Conservation (phyloP, 1,140 invertebrate genomes). For the Anoplolepis gracilipes region DNA sequence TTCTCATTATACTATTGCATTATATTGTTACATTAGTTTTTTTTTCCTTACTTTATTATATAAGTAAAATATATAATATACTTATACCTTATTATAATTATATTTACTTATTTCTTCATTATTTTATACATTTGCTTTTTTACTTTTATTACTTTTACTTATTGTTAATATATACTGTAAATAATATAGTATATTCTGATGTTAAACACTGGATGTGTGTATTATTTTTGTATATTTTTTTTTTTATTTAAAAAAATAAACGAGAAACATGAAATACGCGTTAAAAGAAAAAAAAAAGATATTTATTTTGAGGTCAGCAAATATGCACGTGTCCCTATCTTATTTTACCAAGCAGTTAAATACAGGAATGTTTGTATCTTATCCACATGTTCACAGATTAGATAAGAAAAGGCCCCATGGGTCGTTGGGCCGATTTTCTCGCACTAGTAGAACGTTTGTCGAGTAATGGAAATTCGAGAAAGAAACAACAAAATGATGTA, state of each 20-base stretch:
- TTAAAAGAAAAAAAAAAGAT: background rate
- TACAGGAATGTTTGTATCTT: constrained; percentile 37
- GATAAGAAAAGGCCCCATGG: constrained; percentile 42
- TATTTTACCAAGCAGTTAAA: constrained; percentile 13
- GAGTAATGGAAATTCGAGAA: background rate
- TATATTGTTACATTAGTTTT: background rate
- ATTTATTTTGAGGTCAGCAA: background rate
- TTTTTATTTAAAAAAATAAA: background rate
- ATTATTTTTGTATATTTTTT: background rate
- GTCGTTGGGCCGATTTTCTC: constrained; percentile 25
- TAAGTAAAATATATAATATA: too few relatives aligned
- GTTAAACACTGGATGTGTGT: background rate
- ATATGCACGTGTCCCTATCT: constrained; percentile 7
- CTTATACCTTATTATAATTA: too few relatives aligned
- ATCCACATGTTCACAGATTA: constrained; percentile 41
- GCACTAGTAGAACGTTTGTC: background rate
- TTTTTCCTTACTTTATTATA: background rate
- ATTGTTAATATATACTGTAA: too few relatives aligned
- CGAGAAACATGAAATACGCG: background rate
- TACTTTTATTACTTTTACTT: too few relatives aligned
- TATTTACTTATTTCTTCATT: too few relatives aligned
- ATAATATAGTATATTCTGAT: too few relatives aligned
- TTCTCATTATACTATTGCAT: background rate
- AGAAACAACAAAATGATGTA: background rate
- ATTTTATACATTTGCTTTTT: too few relatives aligned